Conservation (phyloP, 64 coral and sea anemone genomes). For the Porites lutea region DNA sequence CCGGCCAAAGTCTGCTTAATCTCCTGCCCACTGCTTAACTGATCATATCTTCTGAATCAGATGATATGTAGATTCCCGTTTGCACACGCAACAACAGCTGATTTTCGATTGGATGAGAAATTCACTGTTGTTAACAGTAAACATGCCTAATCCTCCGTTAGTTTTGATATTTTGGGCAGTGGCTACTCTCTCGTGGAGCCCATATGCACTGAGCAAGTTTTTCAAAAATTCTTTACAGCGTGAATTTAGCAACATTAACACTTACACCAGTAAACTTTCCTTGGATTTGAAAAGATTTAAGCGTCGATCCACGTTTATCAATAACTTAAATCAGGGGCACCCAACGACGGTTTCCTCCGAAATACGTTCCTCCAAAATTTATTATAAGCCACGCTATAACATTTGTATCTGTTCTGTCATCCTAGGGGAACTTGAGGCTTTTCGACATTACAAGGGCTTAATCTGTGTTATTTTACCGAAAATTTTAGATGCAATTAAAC, state of each 20-base stretch:
- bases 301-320: not conserved
- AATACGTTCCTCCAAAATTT: too few species aligned
- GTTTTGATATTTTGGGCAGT: not conserved
- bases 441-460: too few species aligned
- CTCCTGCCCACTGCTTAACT: too few species aligned
- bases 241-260: not conserved
- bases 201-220: not conserved
- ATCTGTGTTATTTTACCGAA: too few species aligned
- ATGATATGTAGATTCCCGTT: constrained; percentile 34
- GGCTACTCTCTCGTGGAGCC: not conserved
- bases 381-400: too few species aligned
- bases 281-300: not conserved
- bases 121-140: constrained; percentile 23
- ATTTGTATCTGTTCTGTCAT: too few species aligned
- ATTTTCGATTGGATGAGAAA: constrained; percentile 4
- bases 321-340: not conserved
- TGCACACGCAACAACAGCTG: constrained; percentile 24
- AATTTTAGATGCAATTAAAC: too few species aligned
- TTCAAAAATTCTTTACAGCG: not conserved
- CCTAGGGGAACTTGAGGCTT: too few species aligned
- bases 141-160: not conserved
- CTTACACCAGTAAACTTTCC: constrained; percentile 13
- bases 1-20: too few species aligned
- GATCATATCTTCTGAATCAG: not conserved
- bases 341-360: too few species aligned